These are phyloP conservation scores for Dryobota labecula DNA, from an alignment of 2,888 invertebrate genomes.

Conservation along the genomic window DNA sequence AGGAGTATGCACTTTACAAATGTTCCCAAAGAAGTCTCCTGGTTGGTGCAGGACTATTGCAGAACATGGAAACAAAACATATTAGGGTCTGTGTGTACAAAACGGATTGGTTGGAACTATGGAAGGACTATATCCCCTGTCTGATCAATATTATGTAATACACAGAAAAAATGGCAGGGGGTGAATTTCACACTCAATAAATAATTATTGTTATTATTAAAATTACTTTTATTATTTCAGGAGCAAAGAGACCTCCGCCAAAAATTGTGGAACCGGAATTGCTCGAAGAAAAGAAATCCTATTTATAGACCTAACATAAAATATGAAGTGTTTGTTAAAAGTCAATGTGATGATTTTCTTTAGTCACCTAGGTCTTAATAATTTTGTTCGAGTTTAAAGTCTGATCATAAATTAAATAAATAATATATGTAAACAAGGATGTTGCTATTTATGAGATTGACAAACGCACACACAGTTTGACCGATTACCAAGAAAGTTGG, in stretches of 20 bases:
- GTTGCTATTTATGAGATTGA: too few relatives aligned
- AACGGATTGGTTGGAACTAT: too few relatives aligned
- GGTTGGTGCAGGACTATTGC: too few relatives aligned
- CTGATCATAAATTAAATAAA: neutral
- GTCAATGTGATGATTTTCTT: neutral
- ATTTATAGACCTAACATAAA: neutral
- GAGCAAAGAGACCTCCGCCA: constrained; percentile 29
- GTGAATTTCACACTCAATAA: too few relatives aligned
- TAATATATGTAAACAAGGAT: neutral
- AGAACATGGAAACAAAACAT: too few relatives aligned
- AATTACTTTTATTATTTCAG: constrained; percentile 27
- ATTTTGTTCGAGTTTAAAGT: neutral
- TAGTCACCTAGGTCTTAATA: neutral
- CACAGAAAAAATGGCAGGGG: too few relatives aligned
- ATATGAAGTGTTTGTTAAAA: neutral
- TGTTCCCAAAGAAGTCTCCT: too few relatives aligned
- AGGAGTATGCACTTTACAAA: too few relatives aligned
- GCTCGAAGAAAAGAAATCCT: constrained; percentile 32
- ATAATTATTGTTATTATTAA: neutral
- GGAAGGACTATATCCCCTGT: too few relatives aligned
- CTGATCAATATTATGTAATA: too few relatives aligned
- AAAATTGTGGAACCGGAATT: constrained; percentile 10
- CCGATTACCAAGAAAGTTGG: neutral
- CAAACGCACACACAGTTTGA: too few relatives aligned
- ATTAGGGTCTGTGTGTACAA: too few relatives aligned